Percentiles rank a stretch among this genome's conserved stretches.
These are phyloP conservation scores for Seriola dumerili DNA, from an alignment of 2,113 vertebrate genomes.

Conservation along the genomic window DNA sequence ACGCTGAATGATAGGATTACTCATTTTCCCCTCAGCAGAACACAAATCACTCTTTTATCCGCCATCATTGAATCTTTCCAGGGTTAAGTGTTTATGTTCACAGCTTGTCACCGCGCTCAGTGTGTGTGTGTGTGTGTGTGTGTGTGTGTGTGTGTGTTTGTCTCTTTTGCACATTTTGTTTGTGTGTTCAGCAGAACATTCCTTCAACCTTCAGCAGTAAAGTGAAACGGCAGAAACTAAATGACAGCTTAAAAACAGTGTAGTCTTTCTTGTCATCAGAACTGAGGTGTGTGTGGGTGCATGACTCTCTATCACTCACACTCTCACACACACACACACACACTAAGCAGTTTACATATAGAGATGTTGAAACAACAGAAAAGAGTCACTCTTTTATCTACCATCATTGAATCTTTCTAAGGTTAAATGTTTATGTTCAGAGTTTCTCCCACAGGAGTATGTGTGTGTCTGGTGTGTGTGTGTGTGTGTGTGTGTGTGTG, in stretches of 20 bases:
- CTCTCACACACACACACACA: background rate
- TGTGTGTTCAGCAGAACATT: constrained; percentile 54
- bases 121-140: background rate
- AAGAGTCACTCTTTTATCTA: constrained; percentile 72
- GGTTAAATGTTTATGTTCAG: constrained; percentile 79
- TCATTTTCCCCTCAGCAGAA: constrained; percentile 83
- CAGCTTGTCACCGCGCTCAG: constrained; percentile 40
- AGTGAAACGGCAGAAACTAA: constrained; percentile 53
- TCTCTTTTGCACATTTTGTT: constrained; percentile 55
- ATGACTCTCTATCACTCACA: constrained; percentile 4
- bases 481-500: constrained; percentile 44
- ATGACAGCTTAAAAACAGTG: constrained; percentile 24
- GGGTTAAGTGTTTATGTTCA: constrained; percentile 82
- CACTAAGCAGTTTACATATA: constrained; percentile 3
- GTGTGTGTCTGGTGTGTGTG: constrained; percentile 33
- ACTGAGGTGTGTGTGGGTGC: constrained; percentile 7
- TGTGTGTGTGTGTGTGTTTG: constrained; percentile 27
- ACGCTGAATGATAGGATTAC: constrained; percentile 84
- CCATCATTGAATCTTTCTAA: constrained; percentile 81
- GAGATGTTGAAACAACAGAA: constrained; percentile 19
- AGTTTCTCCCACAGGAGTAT: constrained; percentile 27
- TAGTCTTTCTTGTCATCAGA: constrained; percentile 33
- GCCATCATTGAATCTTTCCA: constrained; percentile 83
- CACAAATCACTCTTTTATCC: constrained; percentile 85
- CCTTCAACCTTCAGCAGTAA: constrained; percentile 42